Evolutionary conservation across 64 coral and sea anemone species (phyloP).

Genomic region (Pachyseris speciosa): DNA sequence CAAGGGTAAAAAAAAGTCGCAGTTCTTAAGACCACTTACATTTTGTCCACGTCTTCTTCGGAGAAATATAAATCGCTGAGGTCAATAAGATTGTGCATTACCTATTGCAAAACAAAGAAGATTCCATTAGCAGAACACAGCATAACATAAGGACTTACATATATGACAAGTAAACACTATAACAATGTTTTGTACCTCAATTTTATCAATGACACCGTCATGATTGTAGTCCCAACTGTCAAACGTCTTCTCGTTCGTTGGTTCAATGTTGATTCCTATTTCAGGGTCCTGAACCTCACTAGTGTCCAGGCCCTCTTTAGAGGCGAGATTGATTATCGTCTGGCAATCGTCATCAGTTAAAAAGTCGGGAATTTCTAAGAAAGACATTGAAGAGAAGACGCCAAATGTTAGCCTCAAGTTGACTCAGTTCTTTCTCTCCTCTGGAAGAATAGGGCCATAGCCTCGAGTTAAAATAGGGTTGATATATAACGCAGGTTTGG

Average conservation of each 20-base stretch:
- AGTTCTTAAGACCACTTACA: constrained; percentile 81
- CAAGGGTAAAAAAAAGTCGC: no score
- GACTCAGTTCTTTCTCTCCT: no score
- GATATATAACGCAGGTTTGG: no score
- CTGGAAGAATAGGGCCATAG: no score
- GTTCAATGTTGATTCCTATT: constrained; percentile 85
- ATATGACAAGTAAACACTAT: no score
- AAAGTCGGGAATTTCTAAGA: constrained; percentile 85
- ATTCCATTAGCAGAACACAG: neutral
- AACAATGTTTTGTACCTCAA: constrained; percentile 67
- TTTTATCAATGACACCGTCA: constrained; percentile 66
- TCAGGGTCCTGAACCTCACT: constrained; percentile 86
- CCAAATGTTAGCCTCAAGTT: neutral
- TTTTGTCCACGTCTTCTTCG: constrained; percentile 71
- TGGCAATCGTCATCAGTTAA: constrained; percentile 60
- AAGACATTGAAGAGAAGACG: neutral
- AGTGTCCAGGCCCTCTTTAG: constrained; percentile 58
- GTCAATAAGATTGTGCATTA: constrained; percentile 94
- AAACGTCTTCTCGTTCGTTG: constrained; percentile 76
- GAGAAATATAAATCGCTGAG: constrained; percentile 95
- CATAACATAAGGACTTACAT: no score
- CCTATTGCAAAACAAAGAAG: no score
- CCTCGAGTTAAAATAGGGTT: no score
- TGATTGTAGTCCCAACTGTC: constrained; percentile 85
- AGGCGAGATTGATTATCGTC: constrained; percentile 57